Conservation (phyloP, 64 coral and sea anemone genomes). For the Platygyra sinensis region DNA sequence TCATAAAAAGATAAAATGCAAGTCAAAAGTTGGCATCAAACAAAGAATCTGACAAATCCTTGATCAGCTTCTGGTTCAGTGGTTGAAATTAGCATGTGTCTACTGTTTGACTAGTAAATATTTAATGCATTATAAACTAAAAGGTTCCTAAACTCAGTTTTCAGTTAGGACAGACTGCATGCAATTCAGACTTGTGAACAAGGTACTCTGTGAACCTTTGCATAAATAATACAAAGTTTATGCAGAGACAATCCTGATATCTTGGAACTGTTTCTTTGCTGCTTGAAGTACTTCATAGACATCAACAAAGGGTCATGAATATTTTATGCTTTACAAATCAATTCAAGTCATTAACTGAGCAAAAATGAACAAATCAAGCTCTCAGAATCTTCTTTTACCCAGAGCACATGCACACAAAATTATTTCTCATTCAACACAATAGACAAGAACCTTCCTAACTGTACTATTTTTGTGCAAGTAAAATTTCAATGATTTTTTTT, state of each 20-base stretch:
- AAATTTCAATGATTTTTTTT: too few species aligned
- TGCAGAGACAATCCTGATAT: background rate
- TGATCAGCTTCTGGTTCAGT: background rate
- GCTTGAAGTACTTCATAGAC: background rate
- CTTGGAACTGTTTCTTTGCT: background rate
- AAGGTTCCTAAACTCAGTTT: background rate
- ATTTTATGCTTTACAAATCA: constrained; percentile 30
- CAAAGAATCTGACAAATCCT: constrained; percentile 3
- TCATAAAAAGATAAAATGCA: background rate
- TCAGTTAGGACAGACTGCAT: background rate
- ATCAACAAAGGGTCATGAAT: constrained; percentile 21
- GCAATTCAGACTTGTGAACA: background rate
- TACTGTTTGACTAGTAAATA: constrained; percentile 18
- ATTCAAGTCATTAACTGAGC: background rate
- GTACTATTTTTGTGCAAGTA: too few species aligned
- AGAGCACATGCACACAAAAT: background rate
- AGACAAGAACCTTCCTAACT: background rate
- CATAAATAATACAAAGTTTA: background rate
- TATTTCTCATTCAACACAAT: background rate
- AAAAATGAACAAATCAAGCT: constrained; percentile 11
- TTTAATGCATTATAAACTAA: background rate
- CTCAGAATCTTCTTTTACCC: background rate
- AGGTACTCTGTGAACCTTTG: background rate
- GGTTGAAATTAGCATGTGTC: constrained; percentile 36
- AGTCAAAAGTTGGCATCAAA: background rate